Percentiles rank a stretch among this genome's conserved stretches.
Conservation (phyloP, 1,140 invertebrate genomes). For the Eupeodes corollae region DNA sequence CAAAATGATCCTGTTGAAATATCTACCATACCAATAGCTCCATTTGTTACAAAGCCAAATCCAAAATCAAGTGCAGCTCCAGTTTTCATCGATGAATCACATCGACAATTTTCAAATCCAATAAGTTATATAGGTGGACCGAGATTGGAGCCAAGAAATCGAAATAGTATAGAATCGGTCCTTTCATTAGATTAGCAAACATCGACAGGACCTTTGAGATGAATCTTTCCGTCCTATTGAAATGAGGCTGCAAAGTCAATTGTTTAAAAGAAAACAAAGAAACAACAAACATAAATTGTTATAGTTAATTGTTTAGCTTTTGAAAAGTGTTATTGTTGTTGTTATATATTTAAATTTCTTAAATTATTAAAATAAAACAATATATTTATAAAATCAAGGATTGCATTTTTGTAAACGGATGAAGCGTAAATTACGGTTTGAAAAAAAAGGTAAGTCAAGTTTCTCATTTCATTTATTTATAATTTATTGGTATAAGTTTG, state of each 20-base stretch:
- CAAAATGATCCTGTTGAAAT: conserved; percentile 9
- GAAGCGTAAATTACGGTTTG: no score
- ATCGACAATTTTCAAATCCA: conserved; percentile 53
- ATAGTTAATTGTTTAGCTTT: not conserved
- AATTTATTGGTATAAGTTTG: no score
- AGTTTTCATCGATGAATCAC: conserved; percentile 23
- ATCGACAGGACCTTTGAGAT: not conserved
- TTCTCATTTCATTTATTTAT: no score
- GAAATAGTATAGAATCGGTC: conserved; percentile 55
- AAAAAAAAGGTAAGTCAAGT: no score
- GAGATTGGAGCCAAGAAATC: conserved; percentile 41
- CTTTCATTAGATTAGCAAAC: conserved; percentile 52
- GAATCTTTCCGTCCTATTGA: not conserved
- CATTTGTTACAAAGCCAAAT: conserved; percentile 7
- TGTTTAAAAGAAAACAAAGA: not conserved
- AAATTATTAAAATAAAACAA: no score
- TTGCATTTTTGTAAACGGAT: no score
- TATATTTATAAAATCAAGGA: no score
- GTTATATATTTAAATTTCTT: no score
- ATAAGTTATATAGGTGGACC: conserved; percentile 60
- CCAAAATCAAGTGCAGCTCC: conserved; percentile 2
- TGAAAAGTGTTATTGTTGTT: no score
- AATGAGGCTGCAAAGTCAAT: no score
- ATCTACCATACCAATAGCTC: conserved; percentile 3
- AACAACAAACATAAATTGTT: no score